Base-by-base conservation (phyloP, 1,140 invertebrate genomes). In the Microplitis demolitor region DNA sequence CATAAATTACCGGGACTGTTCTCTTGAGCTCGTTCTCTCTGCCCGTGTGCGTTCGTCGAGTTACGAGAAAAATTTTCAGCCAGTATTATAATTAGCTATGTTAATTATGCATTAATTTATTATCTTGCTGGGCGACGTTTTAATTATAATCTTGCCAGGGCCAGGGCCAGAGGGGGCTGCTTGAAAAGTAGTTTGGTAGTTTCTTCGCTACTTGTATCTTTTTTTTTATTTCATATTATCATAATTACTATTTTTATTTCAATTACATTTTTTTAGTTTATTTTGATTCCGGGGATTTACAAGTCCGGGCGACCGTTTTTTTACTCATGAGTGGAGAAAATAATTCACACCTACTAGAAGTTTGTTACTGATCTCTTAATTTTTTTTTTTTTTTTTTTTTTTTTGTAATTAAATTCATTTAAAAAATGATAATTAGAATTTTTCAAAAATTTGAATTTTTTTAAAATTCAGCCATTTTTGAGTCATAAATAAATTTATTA, bases 81-180 rank as follows among this genome's bases (percentile, higher is more conserved):
- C 80, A 77, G 82, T 85, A 85, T 85, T 85, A 86, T 85, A 85
- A 86, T 86, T 84, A 86, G 84, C 82, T 83, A 84, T 84, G 84
- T 85, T 86, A 85, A 86, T 86, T 85, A 85, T 82, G 80, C 82
- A 84, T 86, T 84, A 84, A 86, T 86, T 84, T 84, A 85, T 84
- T 82, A 84, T 84, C 76, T 80, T 75, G 75, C 78, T 74, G 80
- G 76, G 83, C 83, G 83, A 86, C 83, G 83, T 84, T 86, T 86
- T 86, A 86, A 86, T 85, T 84, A 85, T 85, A 84, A 84, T 83
- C 78, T 78, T 78, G 79, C 74, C 75, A 63, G 51, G 74, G 24
- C 24, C 24, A 24, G 24, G 24, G 60, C 50, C 68, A 73, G 80
- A 78, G 78, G 78, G 79, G 79, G 81, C 79, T 80, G 79, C 75